Conservation (phyloP, 2,888 invertebrate genomes). For the Coenonympha arcania region DNA sequence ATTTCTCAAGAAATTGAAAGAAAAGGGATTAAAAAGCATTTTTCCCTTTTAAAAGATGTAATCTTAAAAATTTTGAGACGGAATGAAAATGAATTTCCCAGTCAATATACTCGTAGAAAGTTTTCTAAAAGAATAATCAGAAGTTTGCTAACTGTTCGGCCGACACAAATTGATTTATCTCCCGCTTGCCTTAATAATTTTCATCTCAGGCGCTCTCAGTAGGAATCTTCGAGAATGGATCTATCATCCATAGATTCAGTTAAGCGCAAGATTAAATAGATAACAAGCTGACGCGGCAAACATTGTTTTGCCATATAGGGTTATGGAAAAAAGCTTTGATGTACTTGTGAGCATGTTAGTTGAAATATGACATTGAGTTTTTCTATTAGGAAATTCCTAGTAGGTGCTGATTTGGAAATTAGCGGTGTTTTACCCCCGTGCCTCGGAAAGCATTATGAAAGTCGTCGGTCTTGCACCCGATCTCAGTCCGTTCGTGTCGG, state of each 20-base stretch:
- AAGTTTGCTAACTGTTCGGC: slow-evolving; percentile 11
- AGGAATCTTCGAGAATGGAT: neutral
- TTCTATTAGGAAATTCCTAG: too few species aligned
- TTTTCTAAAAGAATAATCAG: slow-evolving; percentile 8
- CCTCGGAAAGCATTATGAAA: too few species aligned
- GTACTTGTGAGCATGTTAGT: too few species aligned
- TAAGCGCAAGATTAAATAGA: too few species aligned
- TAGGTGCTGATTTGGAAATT: too few species aligned
- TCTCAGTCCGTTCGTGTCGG: too few species aligned
- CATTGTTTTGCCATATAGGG: too few species aligned
- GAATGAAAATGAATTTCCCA: slow-evolving; percentile 9
- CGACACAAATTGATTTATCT: slow-evolving; percentile 14
- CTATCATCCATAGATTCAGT: neutral
- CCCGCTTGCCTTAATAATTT: slow-evolving; percentile 3
- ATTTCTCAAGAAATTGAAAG: neutral
- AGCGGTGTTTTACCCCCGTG: too few species aligned
- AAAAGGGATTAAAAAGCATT: neutral
- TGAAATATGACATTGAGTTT: too few species aligned
- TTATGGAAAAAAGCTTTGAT: too few species aligned
- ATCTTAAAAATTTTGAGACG: neutral
- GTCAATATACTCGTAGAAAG: slow-evolving; percentile 11
- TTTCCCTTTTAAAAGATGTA: neutral
- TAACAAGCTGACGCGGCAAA: too few species aligned
- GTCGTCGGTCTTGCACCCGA: too few species aligned
- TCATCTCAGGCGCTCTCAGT: neutral